Evolutionary conservation across 2,888 invertebrate species (phyloP).

Genomic region (Drosophila meridionalis): DNA sequence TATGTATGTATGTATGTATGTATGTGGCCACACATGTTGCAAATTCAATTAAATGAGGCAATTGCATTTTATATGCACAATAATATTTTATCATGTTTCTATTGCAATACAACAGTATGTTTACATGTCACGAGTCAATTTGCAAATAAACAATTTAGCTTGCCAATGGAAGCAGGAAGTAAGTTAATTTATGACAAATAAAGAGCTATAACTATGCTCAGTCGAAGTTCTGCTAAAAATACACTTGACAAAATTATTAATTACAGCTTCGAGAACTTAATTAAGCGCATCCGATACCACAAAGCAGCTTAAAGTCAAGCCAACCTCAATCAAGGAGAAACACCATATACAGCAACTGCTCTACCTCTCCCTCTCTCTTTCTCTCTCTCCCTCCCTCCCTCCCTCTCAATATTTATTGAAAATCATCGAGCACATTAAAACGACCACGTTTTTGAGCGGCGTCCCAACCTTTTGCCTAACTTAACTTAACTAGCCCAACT

Average conservation of each 20-base stretch:
- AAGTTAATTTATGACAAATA: neutral
- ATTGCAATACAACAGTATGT: conserved; percentile 6
- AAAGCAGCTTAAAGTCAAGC: neutral
- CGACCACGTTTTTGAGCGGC: conserved; percentile 13
- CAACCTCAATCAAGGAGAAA: neutral
- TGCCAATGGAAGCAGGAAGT: neutral
- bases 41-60: conserved; percentile 72
- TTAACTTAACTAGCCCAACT: conserved; percentile 59
- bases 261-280: neutral
- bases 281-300: neutral
- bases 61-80: conserved; percentile 45
- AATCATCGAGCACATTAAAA: conserved; percentile 71
- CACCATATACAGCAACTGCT: neutral
- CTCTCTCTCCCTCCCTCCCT: neutral
- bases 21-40: conserved; percentile 16
- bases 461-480: conserved; percentile 35
- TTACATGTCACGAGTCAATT: conserved; percentile 16
- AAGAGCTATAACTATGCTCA: neutral
- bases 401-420: conserved; percentile 59
- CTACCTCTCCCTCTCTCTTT: neutral
- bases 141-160: conserved; percentile 13
- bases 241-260: neutral
- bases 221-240: neutral
- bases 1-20: neutral
- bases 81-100: conserved; percentile 4